These are phyloP conservation scores for Drosophila ercepeae DNA, from an alignment of 1,140 invertebrate genomes.

Conservation along the genomic window DNA sequence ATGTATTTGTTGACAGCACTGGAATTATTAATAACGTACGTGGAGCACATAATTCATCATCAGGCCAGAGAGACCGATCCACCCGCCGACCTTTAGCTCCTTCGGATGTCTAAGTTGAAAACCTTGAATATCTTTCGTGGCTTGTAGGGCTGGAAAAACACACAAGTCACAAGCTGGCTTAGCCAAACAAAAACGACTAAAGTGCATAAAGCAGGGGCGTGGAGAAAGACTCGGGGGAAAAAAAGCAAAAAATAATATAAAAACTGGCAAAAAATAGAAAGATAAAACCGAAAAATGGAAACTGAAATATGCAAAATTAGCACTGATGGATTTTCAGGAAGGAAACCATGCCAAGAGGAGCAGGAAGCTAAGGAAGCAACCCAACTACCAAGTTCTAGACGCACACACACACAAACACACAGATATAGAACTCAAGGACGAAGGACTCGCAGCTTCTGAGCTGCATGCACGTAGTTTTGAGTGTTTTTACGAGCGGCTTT, in stretches of 20 bases:
- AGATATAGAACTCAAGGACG: conserved; percentile 28
- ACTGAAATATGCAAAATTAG: conserved; percentile 82
- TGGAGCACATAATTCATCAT: conserved; percentile 80
- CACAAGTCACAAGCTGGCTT: conserved; percentile 73
- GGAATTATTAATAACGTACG: conserved; percentile 82
- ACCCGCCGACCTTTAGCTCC: conserved; percentile 18
- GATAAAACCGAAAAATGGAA: conserved; percentile 40
- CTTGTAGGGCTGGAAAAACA: conserved; percentile 56
- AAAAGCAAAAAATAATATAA: conserved; percentile 2
- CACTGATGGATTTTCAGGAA: conserved; percentile 80
- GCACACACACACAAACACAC: conserved; percentile 28
- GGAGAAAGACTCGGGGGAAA: conserved; percentile 2
- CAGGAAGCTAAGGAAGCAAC: conserved; percentile 62
- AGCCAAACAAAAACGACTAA: conserved; percentile 65
- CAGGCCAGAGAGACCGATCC: conserved; percentile 29
- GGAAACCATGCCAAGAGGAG: conserved; percentile 60
- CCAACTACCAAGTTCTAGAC: conserved; percentile 70
- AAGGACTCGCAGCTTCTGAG: conserved; percentile 31
- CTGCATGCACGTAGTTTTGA: conserved; percentile 72
- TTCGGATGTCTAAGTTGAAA: conserved; percentile 16
- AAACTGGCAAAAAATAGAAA: background rate
- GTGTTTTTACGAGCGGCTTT: conserved; percentile 81
- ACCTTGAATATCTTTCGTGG: conserved; percentile 57
- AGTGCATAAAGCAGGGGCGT: conserved; percentile 14
- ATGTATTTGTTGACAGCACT: conserved; percentile 78